Evolutionary conservation across 2,888 invertebrate species (phyloP), one percentile per base, ranked within the genome.

Genomic region (Entomobrya multifasciata): DNA sequence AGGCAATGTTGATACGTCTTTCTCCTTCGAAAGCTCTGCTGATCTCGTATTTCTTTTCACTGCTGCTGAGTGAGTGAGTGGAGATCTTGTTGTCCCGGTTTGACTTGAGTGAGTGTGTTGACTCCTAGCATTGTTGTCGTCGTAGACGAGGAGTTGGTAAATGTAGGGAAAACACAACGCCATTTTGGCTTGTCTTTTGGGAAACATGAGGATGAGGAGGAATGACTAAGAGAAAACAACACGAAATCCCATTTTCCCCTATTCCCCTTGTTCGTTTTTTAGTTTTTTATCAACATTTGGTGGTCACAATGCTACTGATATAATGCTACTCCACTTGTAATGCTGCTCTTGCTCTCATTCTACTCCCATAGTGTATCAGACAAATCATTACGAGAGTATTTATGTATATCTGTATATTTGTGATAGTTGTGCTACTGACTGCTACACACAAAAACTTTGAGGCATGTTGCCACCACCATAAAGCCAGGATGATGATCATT

Each of bases 141-240:
- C 78, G 65, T 49, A 15, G 57, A 20, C 57, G 60, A 13, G 17
- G 76, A n/a, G 47, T 30, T 36, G 65, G 65, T 36, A 30, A 65
- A 65, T 17, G 55, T 17, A 78, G 22, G n/a, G n/a, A n/a, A n/a
- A 70, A 80, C 76, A 57, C 84, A 80, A 79, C 88, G 89, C 89
- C 89, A 89, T 89, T 89, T 89, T 89, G 87, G 79, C 79, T 81
- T 87, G 76, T 84, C 83, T 86, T 86, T 57, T 81, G 81, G 81
- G 81, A 81, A 81, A 81, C 81, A 72, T 81, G 81, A 81, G 81
- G 72, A 81, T 72, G 44, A 67, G 67, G 36, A 70, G 70, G 49
- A 70, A 70, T 44, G 44, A 70, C n/a, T n/a, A n/a, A n/a, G 41
- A 30, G 55, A 67, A 13, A 47, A 78, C 62, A 62, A 22, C 47